phyloP scores from a whole-genome alignment of 2,888 invertebrate species.

The Sinotaia quadrata region DNA sequence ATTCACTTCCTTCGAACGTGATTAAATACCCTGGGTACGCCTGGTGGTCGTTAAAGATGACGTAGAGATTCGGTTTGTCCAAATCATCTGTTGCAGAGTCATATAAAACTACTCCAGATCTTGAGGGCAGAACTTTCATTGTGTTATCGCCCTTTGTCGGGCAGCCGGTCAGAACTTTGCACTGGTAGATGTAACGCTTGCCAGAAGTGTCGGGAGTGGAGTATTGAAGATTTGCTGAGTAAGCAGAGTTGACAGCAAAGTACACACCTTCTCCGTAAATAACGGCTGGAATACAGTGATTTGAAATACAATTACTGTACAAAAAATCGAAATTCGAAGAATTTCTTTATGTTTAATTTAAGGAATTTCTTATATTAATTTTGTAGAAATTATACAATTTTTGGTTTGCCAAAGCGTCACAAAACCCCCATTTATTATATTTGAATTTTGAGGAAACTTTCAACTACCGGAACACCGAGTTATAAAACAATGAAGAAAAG shows the following conservation, averaged over 20 bases:
- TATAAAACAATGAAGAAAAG: no score
- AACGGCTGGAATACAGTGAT: slow-evolving; percentile 51
- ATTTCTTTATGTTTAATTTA: no score
- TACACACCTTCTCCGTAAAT: slow-evolving; percentile 64
- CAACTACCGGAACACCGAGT: no score
- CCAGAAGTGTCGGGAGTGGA: slow-evolving; percentile 44
- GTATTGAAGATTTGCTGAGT: slow-evolving; percentile 48
- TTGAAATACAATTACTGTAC: no score
- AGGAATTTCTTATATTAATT: no score
- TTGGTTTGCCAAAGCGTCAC: no score
- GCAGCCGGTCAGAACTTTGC: slow-evolving; percentile 57
- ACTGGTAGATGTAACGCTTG: slow-evolving; percentile 50
- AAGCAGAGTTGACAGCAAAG: slow-evolving; percentile 58
- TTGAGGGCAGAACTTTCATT: slow-evolving; percentile 51
- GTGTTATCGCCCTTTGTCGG: slow-evolving; percentile 37
- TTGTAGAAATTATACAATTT: no score
- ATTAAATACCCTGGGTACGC: slow-evolving; percentile 66
- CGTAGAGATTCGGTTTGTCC: slow-evolving; percentile 49
- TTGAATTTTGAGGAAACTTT: no score
- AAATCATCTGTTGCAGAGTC: slow-evolving; percentile 58
- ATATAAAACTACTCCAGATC: slow-evolving; percentile 41
- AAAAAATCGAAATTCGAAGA: no score
- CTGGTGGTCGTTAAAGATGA: no score
- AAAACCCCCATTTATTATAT: no score
- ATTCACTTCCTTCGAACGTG: slow-evolving; percentile 42